Conservation (phyloP, 2,888 invertebrate genomes). For the Heliconius erato region DNA sequence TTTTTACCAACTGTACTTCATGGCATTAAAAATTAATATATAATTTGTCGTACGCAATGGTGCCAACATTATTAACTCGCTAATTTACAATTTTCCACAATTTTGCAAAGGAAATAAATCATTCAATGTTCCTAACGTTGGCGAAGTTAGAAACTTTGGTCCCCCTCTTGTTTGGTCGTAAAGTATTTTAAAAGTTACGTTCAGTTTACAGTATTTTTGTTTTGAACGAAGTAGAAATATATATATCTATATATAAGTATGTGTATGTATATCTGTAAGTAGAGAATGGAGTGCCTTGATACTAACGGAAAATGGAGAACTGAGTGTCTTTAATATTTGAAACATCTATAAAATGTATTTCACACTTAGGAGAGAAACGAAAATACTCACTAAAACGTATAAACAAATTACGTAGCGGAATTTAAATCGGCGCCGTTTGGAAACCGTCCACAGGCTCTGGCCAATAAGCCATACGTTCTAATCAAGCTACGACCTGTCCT, state of each 20-base stretch:
- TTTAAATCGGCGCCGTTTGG: too few relatives aligned
- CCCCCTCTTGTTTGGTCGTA: slow-evolving; percentile 9
- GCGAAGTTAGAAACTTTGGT: slow-evolving; percentile 7
- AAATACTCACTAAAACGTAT: too few relatives aligned
- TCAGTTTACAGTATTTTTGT: slow-evolving; percentile 1
- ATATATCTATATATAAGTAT: background rate
- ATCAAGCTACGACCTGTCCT: too few relatives aligned
- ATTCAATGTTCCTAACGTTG: slow-evolving; percentile 14
- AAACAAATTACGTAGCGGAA: too few relatives aligned
- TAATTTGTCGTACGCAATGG: background rate
- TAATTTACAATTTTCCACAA: slow-evolving; percentile 15
- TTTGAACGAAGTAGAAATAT: background rate
- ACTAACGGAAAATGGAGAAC: too few relatives aligned
- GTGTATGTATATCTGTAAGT: background rate
- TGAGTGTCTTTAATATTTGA: too few relatives aligned
- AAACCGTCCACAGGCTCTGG: too few relatives aligned
- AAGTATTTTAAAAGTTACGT: slow-evolving; percentile 23
- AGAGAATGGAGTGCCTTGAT: background rate
- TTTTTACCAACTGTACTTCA: background rate
- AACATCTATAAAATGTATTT: too few relatives aligned
- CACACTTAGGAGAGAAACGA: too few relatives aligned
- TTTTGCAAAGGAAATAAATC: slow-evolving; percentile 22
- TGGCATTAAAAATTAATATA: background rate
- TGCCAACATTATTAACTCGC: slow-evolving; percentile 19
- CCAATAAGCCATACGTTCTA: too few relatives aligned